A percentile compares a stretch with the other conserved stretches of the same genome.
phyloP scores from a whole-genome alignment of 2,888 invertebrate species.

The Nemoura dubitans region DNA sequence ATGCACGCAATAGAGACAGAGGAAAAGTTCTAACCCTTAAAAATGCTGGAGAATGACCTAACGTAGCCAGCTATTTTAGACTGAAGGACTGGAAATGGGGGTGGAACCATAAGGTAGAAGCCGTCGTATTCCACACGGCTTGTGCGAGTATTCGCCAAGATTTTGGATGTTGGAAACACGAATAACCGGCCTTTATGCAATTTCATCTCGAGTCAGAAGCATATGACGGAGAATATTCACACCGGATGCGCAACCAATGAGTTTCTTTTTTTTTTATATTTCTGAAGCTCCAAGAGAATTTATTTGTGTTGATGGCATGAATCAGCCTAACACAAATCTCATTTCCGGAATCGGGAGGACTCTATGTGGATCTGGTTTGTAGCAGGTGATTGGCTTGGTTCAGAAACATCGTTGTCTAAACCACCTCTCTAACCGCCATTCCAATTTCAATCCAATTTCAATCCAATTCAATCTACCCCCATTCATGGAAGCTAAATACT shows the following conservation, averaged over 20 bases:
- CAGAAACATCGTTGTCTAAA: background rate
- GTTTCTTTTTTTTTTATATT: background rate
- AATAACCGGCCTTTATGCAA: background rate
- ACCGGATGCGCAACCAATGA: background rate
- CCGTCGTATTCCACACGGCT: background rate
- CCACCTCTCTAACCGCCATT: background rate
- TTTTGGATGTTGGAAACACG: background rate
- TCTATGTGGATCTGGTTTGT: background rate
- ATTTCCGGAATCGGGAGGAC: background rate
- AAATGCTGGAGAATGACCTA: background rate
- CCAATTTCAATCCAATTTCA: constrained; percentile 2
- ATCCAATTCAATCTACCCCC: background rate
- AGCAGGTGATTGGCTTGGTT: background rate
- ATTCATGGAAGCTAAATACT: background rate
- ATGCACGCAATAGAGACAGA: background rate
- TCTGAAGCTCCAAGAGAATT: background rate
- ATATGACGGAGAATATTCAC: background rate
- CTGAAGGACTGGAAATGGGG: background rate
- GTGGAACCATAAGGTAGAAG: background rate
- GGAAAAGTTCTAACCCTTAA: background rate
- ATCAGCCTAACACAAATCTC: background rate
- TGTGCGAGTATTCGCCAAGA: background rate
- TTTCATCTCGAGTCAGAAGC: background rate
- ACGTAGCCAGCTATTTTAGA: background rate
- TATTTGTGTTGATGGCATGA: background rate